phyloP scores from a whole-genome alignment of 1,140 invertebrate genomes.

The Bombus pyrosoma region DNA sequence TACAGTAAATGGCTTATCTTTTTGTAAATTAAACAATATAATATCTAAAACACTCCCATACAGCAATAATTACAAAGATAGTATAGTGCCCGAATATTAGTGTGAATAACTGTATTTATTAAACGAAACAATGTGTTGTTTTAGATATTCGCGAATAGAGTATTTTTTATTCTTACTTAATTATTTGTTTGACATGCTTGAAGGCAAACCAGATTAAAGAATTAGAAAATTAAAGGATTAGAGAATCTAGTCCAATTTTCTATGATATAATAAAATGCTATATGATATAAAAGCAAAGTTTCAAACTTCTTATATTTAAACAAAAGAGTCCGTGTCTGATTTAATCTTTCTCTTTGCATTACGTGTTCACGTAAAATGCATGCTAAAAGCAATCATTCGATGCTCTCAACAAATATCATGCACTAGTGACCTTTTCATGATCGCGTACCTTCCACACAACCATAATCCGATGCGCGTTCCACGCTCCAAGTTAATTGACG shows the following conservation, averaged over 20 bases:
- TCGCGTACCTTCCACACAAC: slow-evolving; percentile 20
- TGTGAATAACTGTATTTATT: too few relatives aligned
- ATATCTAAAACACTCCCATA: too few relatives aligned
- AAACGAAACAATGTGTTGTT: too few relatives aligned
- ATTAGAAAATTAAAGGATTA: neutral
- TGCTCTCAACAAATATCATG: slow-evolving; percentile 51
- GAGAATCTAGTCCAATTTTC: neutral
- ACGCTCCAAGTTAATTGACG: slow-evolving; percentile 47
- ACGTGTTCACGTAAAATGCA: slow-evolving; percentile 13
- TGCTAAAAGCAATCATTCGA: slow-evolving; percentile 26
- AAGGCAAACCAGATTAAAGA: neutral
- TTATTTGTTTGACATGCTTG: neutral
- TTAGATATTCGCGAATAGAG: neutral
- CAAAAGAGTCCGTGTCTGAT: slow-evolving; percentile 18
- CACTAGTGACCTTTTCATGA: slow-evolving; percentile 50
- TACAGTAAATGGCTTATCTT: too few relatives aligned
- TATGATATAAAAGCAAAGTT: neutral
- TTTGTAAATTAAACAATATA: too few relatives aligned
- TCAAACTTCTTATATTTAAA: neutral
- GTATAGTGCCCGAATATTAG: too few relatives aligned
- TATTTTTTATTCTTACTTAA: neutral
- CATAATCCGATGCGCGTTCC: slow-evolving; percentile 20
- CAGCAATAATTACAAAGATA: too few relatives aligned
- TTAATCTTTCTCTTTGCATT: slow-evolving; percentile 15
- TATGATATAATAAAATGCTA: neutral